Base-by-base conservation (phyloP, 2,797 vertebrate genomes). In the Eupleurogrammus muticus region DNA sequence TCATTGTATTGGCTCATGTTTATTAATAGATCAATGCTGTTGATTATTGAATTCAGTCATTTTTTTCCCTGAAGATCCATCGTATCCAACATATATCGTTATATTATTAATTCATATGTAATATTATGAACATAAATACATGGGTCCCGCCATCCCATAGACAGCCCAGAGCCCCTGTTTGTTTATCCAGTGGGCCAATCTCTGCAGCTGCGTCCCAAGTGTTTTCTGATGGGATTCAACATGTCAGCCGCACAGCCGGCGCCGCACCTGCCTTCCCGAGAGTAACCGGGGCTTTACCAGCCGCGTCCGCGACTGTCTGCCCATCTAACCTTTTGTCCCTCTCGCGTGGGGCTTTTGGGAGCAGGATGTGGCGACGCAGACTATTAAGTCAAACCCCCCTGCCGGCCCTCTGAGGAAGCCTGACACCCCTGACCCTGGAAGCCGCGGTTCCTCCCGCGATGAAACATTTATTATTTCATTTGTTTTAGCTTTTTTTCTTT, bases 401-500 rank as follows among this genome's bases (percentile, higher is more conserved):
- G 55, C 14, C 62, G 71, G 69, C 79, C 60, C 60, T 59, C 40
- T 21, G 65, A 87, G 88, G 87, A 91, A 90, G 83, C 66, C 53
- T 60, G 74, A 84, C 81, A 82, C 86, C 70, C 68, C 53, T 53
- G 77, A 85, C 84, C 85, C 83, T 88, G 88, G 84, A 86, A 82
- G 61, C 71, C 24, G 71, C 32, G 49, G 75, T 80, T 86, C 80
- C 70, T 83, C 79, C 80, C 40, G 77, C 49, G 81, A 85, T 90
- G 90, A 91, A 89, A 91, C 59, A 82, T 90, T 89, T 87, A 89
- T 72, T 42, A 17, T 87, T 78, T 79, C 54, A 81, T 77, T 84
- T 84, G 58, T 79, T 58, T 64, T 56, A 44, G 40, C 17, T 17
- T 32, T 42, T 36, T 47, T 64, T 20, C 20, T 19, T 51, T 55